Base-by-base conservation (phyloP, 2,113 vertebrate species). In the Mungos mungo region DNA sequence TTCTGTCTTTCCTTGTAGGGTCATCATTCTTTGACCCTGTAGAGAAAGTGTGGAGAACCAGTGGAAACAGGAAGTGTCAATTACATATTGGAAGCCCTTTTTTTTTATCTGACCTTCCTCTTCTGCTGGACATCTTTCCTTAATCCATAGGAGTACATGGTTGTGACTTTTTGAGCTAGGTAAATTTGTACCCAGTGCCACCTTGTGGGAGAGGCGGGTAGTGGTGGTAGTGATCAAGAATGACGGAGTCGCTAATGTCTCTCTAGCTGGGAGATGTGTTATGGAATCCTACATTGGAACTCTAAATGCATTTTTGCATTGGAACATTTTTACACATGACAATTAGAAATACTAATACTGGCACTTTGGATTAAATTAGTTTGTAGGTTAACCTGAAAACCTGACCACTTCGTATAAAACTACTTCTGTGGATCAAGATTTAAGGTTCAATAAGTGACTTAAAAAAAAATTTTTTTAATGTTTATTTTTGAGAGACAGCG, bases 311-410 rank as follows among this genome's bases (percentile, higher is more conserved):
- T 89, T 41, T 83, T 68, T 29, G 13, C 35, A 89, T 47, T 85
- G 12, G 72, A 82, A 3, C 45, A 27, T 38, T 89, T 95, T 85
- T 76, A 82, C 81, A 77, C 5, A 12, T 38, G 15, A 72, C 29
- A 35, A 0, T 57, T 87, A 68, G 52, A 90, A 77, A 88, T 38
- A 45, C 57, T 74, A 89, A n/a, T 93, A 85, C 5, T 31, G 88
- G 6, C 27, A 63, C 38, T 54, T 52, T 13, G 63, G 29, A 23
- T 84, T 93, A 92, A 86, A 77, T 76, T 45, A 88, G 65, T 82
- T 83, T 90, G 35, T 92, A 83, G 18, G 15, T 72, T 95, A 89
- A 69, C 52, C 8, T 45, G 81, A 89, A 63, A 95, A 94, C 19
- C n/a, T 41, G 25, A 90, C 21, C 16, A 45, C 72, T 93, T 91